Evolutionary conservation across 2,113 vertebrate species (phyloP).

Genomic region (Apodemus sylvaticus): DNA sequence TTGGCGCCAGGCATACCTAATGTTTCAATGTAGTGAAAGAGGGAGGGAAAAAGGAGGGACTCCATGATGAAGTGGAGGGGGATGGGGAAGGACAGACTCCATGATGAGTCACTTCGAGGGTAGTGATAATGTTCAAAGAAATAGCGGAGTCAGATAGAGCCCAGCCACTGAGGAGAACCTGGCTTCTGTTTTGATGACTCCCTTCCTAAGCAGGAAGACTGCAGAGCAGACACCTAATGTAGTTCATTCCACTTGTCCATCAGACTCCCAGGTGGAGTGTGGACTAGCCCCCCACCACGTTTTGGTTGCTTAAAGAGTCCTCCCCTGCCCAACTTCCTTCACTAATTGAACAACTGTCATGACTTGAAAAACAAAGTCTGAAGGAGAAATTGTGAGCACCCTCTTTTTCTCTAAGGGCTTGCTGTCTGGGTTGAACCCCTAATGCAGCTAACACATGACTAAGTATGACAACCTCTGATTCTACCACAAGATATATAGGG

Average conservation of each 20-base stretch:
- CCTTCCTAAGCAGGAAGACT: background rate
- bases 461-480: background rate
- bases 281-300: background rate
- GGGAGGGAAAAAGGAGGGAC: background rate
- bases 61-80: background rate
- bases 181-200: background rate
- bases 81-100: background rate
- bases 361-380: slow-evolving; percentile 34
- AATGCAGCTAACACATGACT: background rate
- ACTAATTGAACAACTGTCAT: slow-evolving; percentile 1
- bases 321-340: background rate
- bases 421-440: background rate
- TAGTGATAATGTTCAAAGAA: background rate
- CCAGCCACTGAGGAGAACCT: background rate
- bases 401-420: slow-evolving; percentile 3
- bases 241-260: background rate
- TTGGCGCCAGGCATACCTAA: background rate
- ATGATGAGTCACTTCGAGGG: background rate
- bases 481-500: background rate
- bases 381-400: background rate
- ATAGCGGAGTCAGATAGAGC: background rate
- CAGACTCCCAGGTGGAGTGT: background rate
- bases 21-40: background rate
- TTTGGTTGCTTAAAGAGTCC: background rate
- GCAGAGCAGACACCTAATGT: background rate